Conservation (phyloP, 2,888 invertebrate genomes). For the Nomada hirtipes region DNA sequence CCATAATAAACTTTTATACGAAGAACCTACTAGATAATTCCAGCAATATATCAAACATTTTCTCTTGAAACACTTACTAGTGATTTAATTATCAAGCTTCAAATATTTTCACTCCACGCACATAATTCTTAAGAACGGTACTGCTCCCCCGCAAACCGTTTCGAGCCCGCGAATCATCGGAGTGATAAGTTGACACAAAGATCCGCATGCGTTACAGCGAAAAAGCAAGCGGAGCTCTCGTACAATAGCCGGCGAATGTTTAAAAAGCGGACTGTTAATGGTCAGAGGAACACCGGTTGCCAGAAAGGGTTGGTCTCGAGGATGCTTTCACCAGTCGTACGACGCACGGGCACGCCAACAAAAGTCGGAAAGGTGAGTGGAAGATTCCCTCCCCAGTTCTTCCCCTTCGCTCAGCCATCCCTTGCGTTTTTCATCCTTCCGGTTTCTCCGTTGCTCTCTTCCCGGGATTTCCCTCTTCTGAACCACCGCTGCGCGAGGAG, state of each 20-base stretch:
- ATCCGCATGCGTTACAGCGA: slow-evolving; percentile 42
- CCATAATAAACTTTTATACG: too few species aligned
- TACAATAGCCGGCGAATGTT: slow-evolving; percentile 49
- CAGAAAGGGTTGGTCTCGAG: slow-evolving; percentile 47
- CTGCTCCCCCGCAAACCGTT: slow-evolving; percentile 16
- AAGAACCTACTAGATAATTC: too few species aligned
- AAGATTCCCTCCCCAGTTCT: slow-evolving; percentile 33
- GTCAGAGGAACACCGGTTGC: slow-evolving; percentile 25
- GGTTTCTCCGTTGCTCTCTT: slow-evolving; percentile 39
- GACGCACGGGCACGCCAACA: slow-evolving; percentile 51
- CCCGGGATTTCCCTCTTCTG: slow-evolving; percentile 43
- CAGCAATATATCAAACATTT: too few species aligned
- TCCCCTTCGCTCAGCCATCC: background rate
- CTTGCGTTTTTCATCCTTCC: slow-evolving; percentile 27
- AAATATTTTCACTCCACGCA: background rate
- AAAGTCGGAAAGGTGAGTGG: slow-evolving; percentile 50
- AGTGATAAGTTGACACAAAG: slow-evolving; percentile 74
- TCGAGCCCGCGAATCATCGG: slow-evolving; percentile 69
- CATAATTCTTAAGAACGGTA: background rate
- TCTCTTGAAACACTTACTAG: too few species aligned
- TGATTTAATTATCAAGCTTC: too few species aligned
- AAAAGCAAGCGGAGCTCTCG: slow-evolving; percentile 10
- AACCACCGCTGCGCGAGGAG: slow-evolving; percentile 45
- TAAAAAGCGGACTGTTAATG: slow-evolving; percentile 48
- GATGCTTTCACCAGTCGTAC: slow-evolving; percentile 43